Base-by-base conservation (phyloP, 2,888 invertebrate genomes). In the Rugalucina vietnamica region DNA sequence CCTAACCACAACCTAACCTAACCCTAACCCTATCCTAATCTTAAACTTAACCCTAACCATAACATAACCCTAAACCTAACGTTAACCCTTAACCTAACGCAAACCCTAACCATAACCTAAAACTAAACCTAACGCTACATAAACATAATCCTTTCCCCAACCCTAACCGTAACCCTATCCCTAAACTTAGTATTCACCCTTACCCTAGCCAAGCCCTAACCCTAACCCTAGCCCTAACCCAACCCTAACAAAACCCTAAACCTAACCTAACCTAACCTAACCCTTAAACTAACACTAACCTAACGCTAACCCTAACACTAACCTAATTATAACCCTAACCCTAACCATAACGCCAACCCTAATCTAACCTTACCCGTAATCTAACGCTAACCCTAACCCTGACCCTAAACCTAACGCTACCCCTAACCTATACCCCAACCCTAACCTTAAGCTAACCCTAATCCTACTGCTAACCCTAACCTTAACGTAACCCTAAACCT, bases 201-300 rank as follows among this genome's bases (percentile, higher is more conserved):
- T 77, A 78, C 73, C 32, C 36, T n/a, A 70, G 50, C 78, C 49
- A 71, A 78, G 81, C 82, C 82, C 88, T 79, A 79, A 84, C 77
- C 82, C 82, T 76, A 78, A 78, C 73, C 85, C 76, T 78, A 81
- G 78, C 86, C 88, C 70, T 70, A 78, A 70, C 78, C 70, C 39
- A 70, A 78, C 70, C 78, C 74, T 78, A 82, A 77, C 82, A 77
- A 60, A 76, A 77, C 76, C 82, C 77, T 71, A 76, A 77, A 77
- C 82, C 74, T 57, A 57, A 49, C 49, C 65, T 60, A 39, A 77
- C 65, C 29, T 57, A 72, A 39, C 72, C 72, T 34, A 24, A 72
- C 21, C 72, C 72, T 32, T 27, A 72, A n/a, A 39, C 43, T 27
- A 72, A 39, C 72, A 39, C 72, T 72, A 72, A 72, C 72, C 72